A percentile compares a stretch with the other conserved stretches of the same genome.
phyloP scores from a whole-genome alignment of 2,113 vertebrate species.

The Pristiophorus japonicus region DNA sequence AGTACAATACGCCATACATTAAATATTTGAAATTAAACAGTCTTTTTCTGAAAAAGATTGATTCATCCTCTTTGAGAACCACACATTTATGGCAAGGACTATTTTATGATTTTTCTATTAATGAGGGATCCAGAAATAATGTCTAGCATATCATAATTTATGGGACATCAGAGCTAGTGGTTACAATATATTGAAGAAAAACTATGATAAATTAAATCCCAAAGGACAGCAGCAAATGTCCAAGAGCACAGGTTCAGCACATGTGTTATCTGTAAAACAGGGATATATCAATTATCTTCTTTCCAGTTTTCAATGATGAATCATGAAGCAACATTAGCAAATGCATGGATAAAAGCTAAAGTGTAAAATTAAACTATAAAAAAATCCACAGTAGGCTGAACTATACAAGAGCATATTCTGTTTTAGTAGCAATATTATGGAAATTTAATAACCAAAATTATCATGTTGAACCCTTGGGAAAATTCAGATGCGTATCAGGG shows the following conservation, averaged over 20 bases:
- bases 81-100: background rate
- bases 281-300: background rate
- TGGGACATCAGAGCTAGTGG: background rate
- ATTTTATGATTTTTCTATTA: slow-evolving; percentile 12
- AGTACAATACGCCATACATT: background rate
- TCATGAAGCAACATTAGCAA: slow-evolving; percentile 12
- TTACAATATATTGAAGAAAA: background rate
- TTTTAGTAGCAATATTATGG: slow-evolving; percentile 1
- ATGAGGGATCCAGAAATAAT: background rate
- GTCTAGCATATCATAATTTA: background rate
- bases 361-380: slow-evolving; percentile 27
- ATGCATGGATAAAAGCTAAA: background rate
- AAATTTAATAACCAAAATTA: slow-evolving; percentile 47
- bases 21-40: background rate
- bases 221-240: background rate
- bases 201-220: slow-evolving; percentile 18
- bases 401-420: slow-evolving; percentile 20
- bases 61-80: background rate
- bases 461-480: slow-evolving; percentile 62
- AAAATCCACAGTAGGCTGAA: background rate
- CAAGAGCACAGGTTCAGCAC: background rate
- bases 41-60: background rate
- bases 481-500: slow-evolving; percentile 56
- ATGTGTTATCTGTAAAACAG: background rate
- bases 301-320: background rate